Base-by-base conservation (phyloP, 2,797 vertebrate genomes). In the Mastacembelus armatus region DNA sequence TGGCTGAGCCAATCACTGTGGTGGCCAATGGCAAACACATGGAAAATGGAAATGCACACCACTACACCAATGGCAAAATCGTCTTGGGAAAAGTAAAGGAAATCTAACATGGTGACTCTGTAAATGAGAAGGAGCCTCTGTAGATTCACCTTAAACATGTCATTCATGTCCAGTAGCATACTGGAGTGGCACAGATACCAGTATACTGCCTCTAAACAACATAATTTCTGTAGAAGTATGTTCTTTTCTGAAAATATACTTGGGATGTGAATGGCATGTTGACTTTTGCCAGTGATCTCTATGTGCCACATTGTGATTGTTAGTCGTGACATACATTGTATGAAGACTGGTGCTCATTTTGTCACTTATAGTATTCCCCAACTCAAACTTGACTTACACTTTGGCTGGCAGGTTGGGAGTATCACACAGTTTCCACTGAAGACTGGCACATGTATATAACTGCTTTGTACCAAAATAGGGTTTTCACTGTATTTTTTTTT, bases 41-140 rank as follows among this genome's bases (percentile, higher is more conserved):
- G n/a, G 89, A 89, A 54, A 98, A 98, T 0, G 95, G 96, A 39
- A 82, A 85, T 8, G 83, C 72, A 39, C 87, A 92, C 83, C 85
- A 92, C 47, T 7, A 88, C 87, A 81, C 71, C 3, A 95, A 96
- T 1, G 94, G 94, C 68, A 93, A 90, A 55, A 44, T 78, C 19
- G 0, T 84, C 14, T 9, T 96, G 0, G 94, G 94, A 76, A 98
- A 98, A 94, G 92, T 95, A 61, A 99, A 99, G 91, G 91, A 95
- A 91, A 94, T 98, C 73, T 99, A 93, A 92, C 19, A 16, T 36
- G 10, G 29, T 65, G 74, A 78, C 61, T 69, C 12, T 70, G 59
- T 22, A 71, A 48, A 33, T 49, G 10, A 69, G 16, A 61, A 60
- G 27, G 32, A 69, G 27, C 50, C 39, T 52, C 39, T n/a, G 5